A percentile compares a stretch with the other conserved stretches of the same genome.
phyloP scores from a whole-genome alignment of 2,888 invertebrate species.

The Drosophila imparisetae region DNA sequence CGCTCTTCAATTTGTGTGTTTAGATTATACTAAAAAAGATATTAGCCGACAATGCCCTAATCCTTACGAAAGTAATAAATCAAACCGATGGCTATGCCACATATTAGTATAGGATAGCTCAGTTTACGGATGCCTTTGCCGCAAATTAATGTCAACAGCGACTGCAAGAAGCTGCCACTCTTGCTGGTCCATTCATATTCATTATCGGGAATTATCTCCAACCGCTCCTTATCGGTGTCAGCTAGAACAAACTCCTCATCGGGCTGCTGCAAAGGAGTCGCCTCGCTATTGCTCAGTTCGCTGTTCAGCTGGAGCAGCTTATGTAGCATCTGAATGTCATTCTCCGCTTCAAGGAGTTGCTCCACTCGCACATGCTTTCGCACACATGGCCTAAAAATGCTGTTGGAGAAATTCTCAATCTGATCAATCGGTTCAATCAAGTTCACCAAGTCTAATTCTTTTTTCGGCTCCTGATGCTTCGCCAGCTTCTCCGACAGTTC shows the following conservation, averaged over 20 bases:
- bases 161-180: conserved; percentile 15
- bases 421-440: neutral
- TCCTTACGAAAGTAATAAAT: conserved; percentile 61
- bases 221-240: neutral
- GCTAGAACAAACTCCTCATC: neutral
- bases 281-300: neutral
- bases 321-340: conserved; percentile 50
- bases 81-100: conserved; percentile 63
- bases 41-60: conserved; percentile 41
- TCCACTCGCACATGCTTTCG: conserved; percentile 57
- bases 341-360: conserved; percentile 48
- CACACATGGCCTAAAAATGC: neutral
- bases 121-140: conserved; percentile 39
- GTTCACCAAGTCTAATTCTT: neutral
- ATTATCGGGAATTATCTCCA: neutral
- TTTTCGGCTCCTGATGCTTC: neutral
- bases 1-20: conserved; percentile 22
- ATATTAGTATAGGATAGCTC: conserved; percentile 56
- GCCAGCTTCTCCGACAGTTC: too few species aligned
- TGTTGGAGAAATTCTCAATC: neutral
- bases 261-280: neutral
- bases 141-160: conserved; percentile 36
- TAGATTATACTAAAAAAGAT: neutral
- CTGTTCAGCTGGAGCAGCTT: conserved; percentile 40
- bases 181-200: neutral